Evolutionary conservation across 1,140 invertebrate genomes (phyloP).

Genomic region (Bemisia tabaci): DNA sequence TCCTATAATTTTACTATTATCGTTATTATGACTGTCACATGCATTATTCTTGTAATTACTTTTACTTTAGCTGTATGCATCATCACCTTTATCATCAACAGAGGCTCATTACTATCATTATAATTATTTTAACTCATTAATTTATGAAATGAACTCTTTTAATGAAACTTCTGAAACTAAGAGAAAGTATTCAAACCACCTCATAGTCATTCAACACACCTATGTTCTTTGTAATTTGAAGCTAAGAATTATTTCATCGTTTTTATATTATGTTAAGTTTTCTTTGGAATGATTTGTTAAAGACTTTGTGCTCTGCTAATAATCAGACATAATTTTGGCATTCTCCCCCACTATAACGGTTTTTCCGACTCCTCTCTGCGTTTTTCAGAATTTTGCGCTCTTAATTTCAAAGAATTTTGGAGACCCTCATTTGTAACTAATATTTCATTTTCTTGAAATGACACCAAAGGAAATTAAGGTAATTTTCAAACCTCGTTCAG

Average conservation of each 20-base stretch:
- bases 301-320: too few relatives aligned
- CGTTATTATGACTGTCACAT: neutral
- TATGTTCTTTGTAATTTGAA: neutral
- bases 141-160: too few relatives aligned
- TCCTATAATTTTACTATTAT: neutral
- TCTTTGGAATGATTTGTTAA: too few relatives aligned
- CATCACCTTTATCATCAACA: neutral
- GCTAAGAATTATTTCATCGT: neutral
- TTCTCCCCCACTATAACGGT: too few relatives aligned
- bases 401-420: too few relatives aligned
- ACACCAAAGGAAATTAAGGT: too few relatives aligned
- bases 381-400: too few relatives aligned
- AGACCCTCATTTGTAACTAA: too few relatives aligned
- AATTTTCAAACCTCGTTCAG: too few relatives aligned
- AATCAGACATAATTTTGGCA: too few relatives aligned
- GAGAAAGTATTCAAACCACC: neutral
- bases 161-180: neutral
- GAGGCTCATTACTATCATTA: neutral
- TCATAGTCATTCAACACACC: neutral
- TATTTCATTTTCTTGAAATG: too few relatives aligned
- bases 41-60: neutral
- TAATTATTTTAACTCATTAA: neutral
- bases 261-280: neutral
- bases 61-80: neutral
- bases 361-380: too few relatives aligned